Base-by-base conservation (phyloP, 2,113 vertebrate species). In the Zootoca vivipara region DNA sequence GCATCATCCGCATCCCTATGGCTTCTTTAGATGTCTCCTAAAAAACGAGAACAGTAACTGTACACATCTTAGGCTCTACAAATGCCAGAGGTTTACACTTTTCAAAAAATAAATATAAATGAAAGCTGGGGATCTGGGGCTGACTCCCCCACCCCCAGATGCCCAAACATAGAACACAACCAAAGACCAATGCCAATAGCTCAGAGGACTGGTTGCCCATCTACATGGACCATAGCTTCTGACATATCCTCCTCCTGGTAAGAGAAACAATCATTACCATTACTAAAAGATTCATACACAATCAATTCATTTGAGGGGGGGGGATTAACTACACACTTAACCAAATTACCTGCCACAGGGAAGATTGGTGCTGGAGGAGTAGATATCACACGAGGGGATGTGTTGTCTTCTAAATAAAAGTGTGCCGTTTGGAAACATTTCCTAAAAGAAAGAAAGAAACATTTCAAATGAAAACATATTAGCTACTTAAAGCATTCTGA, bases 391-490 rank as follows among this genome's bases (percentile, higher is more conserved):
- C 98, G 96, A 78, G 98, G 98, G 8, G 98, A 99, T 0, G 97
- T 97, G 89, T 95, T 98, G 89, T 99, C 98, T 73, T 99, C 98
- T 87, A 99, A 97, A 96, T 99, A 99, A 96, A 99, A 99, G 90
- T 99, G 98, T 91, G 99, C 99, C 2, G 98, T 99, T 97, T 99
- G 99, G 95, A 99, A 99, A 94, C 99, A 99, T 89, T 98, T 98
- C 94, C 99, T 99, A 93, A 28, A 94, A 90, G 87, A n/a, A 95
- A 92, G 93, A 89, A 83, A 20, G 86, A 58, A 92, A 30, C 20
- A 86, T 28, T 77, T 83, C 86, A 86, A 4, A 91, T n/a, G 16
- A 72, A 88, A 84, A 73, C 87, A 90, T 82, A 75, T 42, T 69
- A 22, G 5, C 35, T 56, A 30, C 38, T 67, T 3, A 82, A 62